Evolutionary conservation across 2,888 invertebrate genomes (phyloP), one percentile per base, ranked within the genome.

Genomic region (Fragum sueziense): DNA sequence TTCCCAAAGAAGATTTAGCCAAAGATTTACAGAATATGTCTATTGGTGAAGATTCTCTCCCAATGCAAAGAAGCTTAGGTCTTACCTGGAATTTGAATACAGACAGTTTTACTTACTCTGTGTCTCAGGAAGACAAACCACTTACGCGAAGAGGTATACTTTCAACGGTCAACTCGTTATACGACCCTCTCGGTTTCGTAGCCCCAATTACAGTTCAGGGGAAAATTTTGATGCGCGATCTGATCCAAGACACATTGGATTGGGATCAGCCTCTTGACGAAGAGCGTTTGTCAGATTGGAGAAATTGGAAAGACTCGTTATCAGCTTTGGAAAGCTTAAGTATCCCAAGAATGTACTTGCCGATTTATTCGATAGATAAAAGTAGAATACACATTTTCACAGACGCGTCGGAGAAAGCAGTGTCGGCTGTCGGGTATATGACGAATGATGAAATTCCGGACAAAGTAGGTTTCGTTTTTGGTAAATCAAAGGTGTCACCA

Each of bases 391-490:
- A 78, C 33, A 22, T 84, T 25, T 87, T 82, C 65, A 76, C 76
- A 0, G 88, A 87, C 74, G 87, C 86, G 0, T 86, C 86, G 20
- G 85, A 83, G 77, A 73, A 70, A 31, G 87, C 86, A 11, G 85
- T 86, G n/a, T 75, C 86, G 2, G 75, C 85, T 4, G 84, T 82
- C n/a, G 85, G 85, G n/a, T n/a, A n/a, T n/a, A n/a, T n/a, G n/a
- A n/a, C n/a, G n/a, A n/a, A n/a, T n/a, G n/a, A n/a, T n/a, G n/a
- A n/a, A n/a, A n/a, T n/a, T n/a, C n/a, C n/a, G n/a, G n/a, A n/a
- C n/a, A n/a, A n/a, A n/a, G n/a, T n/a, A n/a, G n/a, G n/a, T n/a
- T n/a, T n/a, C n/a, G n/a, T n/a, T n/a, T n/a, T n/a, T n/a, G n/a
- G n/a, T n/a, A n/a, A n/a, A n/a, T n/a, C n/a, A n/a, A n/a, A n/a